phyloP scores from a whole-genome alignment of 2,113 vertebrate species.

The Excalfactoria chinensis region DNA sequence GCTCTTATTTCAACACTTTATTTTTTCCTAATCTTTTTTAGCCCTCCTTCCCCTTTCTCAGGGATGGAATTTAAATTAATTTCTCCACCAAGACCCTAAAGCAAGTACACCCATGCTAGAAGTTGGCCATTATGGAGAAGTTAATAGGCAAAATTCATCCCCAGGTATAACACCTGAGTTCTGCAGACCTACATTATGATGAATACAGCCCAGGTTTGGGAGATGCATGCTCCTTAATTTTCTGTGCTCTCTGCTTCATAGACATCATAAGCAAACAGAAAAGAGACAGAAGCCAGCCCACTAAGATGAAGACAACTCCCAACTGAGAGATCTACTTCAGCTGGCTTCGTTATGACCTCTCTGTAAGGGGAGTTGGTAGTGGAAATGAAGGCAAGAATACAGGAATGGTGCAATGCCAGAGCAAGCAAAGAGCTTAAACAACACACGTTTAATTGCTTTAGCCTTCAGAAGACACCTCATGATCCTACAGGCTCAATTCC shows the following conservation, averaged over 20 bases:
- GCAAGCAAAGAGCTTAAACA: background rate
- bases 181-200: background rate
- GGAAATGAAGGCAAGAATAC: background rate
- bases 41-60: background rate
- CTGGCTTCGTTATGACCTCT: background rate
- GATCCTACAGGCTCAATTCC: background rate
- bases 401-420: background rate
- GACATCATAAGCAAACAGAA: background rate
- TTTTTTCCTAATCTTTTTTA: background rate
- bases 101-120: background rate
- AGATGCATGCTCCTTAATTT: background rate
- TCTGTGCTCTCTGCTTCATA: background rate
- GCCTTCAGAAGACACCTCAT: background rate
- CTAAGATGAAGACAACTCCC: background rate
- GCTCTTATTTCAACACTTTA: slow-evolving; percentile 19
- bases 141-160: background rate
- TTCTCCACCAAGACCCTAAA: background rate
- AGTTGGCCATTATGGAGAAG: background rate
- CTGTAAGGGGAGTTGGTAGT: background rate
- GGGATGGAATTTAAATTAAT: slow-evolving; percentile 9
- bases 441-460: background rate
- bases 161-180: background rate
- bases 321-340: background rate
- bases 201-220: background rate
- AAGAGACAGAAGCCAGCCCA: background rate